A percentile compares a stretch with the other conserved stretches of the same genome.
Conservation (phyloP, 2,113 vertebrate genomes). For the Syrrhaptes paradoxus region DNA sequence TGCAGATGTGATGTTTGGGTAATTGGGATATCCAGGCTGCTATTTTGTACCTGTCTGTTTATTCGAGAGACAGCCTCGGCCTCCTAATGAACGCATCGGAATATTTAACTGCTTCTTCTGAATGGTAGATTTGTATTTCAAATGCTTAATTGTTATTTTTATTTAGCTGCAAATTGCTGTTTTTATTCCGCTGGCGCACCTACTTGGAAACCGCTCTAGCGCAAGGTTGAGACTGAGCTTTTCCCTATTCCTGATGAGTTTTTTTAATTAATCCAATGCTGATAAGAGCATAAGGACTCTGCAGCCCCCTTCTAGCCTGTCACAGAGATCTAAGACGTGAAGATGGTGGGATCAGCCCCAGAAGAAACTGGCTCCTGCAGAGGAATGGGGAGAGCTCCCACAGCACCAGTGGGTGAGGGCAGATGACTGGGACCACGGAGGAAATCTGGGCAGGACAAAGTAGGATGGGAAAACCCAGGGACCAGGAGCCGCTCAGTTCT, state of each 20-base stretch:
- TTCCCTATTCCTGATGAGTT: neutral
- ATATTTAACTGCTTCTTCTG: conserved; percentile 35
- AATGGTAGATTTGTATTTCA: conserved; percentile 34
- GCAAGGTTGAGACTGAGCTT: neutral
- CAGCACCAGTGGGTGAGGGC: neutral
- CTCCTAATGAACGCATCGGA: neutral
- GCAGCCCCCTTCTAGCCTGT: neutral
- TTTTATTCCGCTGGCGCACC: neutral
- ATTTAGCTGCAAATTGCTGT: conserved; percentile 60
- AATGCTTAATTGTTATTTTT: conserved; percentile 62
- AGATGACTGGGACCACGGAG: neutral
- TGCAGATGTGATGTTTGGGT: neutral
- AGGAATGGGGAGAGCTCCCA: neutral
- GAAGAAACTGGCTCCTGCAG: neutral
- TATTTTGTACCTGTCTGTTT: conserved; percentile 35
- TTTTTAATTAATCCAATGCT: conserved; percentile 8
- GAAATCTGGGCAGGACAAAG: neutral
- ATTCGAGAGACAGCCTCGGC: conserved; percentile 29
- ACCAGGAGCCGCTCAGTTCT: neutral
- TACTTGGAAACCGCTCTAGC: neutral
- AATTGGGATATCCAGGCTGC: neutral
- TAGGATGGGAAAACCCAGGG: neutral
- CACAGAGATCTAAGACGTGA: fast-evolving
- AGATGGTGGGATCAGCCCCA: neutral
- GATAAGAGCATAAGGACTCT: neutral